Conservation (phyloP, 2,113 vertebrate genomes). For the Phrynocephalus versicolor region DNA sequence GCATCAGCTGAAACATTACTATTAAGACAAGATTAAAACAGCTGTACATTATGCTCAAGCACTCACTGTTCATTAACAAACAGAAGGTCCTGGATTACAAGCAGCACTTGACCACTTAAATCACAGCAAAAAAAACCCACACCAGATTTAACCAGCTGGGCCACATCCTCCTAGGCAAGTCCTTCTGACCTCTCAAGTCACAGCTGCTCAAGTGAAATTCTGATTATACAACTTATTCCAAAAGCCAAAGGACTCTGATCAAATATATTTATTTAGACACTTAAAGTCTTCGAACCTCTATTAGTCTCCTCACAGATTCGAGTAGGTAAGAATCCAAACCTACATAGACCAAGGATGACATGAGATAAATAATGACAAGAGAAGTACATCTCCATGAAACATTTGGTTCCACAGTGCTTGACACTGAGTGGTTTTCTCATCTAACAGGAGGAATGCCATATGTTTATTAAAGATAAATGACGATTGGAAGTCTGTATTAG, state of each 20-base stretch:
- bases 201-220: slow-evolving; percentile 82
- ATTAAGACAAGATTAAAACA: slow-evolving; percentile 98
- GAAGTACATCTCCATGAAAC: slow-evolving; percentile 11
- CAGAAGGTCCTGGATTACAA: slow-evolving; percentile 94
- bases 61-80: slow-evolving; percentile 85
- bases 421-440: not conserved
- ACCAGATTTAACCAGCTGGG: slow-evolving; percentile 95
- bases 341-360: slow-evolving; percentile 46
- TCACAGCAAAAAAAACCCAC: slow-evolving; percentile 91
- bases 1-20: slow-evolving; percentile 83
- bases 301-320: slow-evolving; percentile 61
- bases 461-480: not conserved
- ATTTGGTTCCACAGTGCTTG: not conserved
- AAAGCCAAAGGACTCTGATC: slow-evolving; percentile 78
- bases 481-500: not conserved
- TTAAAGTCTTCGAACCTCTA: slow-evolving; percentile 64
- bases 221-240: slow-evolving; percentile 81
- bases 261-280: slow-evolving; percentile 77
- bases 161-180: slow-evolving; percentile 86
- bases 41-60: slow-evolving; percentile 93
- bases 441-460: not conserved
- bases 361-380: slow-evolving; percentile 42
- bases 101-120: slow-evolving; percentile 98
- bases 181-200: slow-evolving; percentile 80
- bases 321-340: slow-evolving; percentile 37